Conservation (phyloP, 2,797 vertebrate species). For the Mormyrops boulengeri region DNA sequence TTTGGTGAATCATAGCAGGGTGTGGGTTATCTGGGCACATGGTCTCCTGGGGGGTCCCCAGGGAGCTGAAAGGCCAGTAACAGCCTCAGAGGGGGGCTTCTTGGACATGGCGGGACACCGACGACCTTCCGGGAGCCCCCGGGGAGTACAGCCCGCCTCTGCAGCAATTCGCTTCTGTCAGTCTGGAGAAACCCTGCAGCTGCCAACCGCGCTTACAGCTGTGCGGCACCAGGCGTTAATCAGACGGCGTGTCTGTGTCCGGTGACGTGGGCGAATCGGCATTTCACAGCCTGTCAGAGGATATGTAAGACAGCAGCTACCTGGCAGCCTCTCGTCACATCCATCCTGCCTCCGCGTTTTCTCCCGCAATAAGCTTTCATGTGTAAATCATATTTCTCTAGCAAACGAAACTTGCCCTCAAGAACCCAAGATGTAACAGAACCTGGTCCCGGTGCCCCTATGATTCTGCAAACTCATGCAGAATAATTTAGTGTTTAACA, state of each 20-base stretch:
- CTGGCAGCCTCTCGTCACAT: conserved; percentile 51
- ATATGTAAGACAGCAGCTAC: conserved; percentile 64
- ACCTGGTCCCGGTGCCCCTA: conserved; percentile 20
- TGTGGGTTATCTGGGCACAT: conserved; percentile 11
- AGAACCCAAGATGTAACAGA: conserved; percentile 2
- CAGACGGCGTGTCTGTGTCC: conserved; percentile 71
- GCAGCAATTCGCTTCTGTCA: conserved; percentile 50
- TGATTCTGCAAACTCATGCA: conserved; percentile 52
- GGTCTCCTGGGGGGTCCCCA: conserved; percentile 53
- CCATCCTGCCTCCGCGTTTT: neutral
- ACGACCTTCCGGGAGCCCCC: neutral
- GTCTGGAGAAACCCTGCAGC: conserved; percentile 52
- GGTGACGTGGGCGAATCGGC: conserved; percentile 75
- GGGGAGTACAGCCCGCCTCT: conserved; percentile 51
- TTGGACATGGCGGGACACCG: neutral
- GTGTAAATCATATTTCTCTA: conserved; percentile 50
- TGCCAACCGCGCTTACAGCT: conserved; percentile 73
- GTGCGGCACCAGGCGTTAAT: conserved; percentile 72
- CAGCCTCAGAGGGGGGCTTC: conserved; percentile 23
- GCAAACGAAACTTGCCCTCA: neutral
- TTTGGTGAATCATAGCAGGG: neutral
- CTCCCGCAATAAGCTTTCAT: conserved; percentile 58
- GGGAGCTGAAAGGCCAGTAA: conserved; percentile 45
- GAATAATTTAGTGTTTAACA: conserved; percentile 46
- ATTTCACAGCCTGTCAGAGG: conserved; percentile 74